Evolutionary conservation across 2,888 invertebrate species (phyloP), one percentile per base, ranked within the genome.

Genomic region (Exephanes ischioxanthus): DNA sequence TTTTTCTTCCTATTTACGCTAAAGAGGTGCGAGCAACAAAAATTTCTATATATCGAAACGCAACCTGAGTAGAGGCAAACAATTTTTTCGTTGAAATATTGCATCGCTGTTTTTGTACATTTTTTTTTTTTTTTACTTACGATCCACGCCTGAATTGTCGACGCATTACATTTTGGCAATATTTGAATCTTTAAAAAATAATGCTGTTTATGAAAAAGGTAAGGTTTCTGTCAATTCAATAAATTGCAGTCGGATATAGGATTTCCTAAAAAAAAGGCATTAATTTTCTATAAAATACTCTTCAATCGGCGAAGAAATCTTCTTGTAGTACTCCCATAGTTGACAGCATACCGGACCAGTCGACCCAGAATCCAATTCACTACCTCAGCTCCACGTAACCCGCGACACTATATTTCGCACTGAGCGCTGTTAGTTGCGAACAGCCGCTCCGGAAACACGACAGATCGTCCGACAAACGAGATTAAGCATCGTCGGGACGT

Each of bases 381-480:
- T 19, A 72, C 55, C 53, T 72, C 16, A 11, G 71, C 41, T 16
- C 58, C 41, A 41, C 58, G 16, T 45, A 45, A 45, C 58, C 7
- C 55, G 41, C 61, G 73, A 61, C 41, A 73, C 73, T 37, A 73
- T 61, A 73, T 73, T 58, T 73, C 41, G 71, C 22, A 19, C 37
- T 55, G 53, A 14, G 53, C 55, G 7, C 26, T 45, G 68, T 73
- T 73, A 61, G 73, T 19, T 73, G 41, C 26, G 30, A 73, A 73
- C 58, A 58, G 58, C 22, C 73, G 55, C 11, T 73, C 71, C 72
- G 77, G 70, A 71, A 83, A 83, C 66, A 77, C 68, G 82, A 77
- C 82, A 77, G 77, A 83, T 72, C 82, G 82, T 77, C 82, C 82
- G 82, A 66, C 76, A 77, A 83, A 83, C 77, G 82, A 83, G 77